Percentiles rank a stretch among this genome's conserved stretches.
phyloP scores from a whole-genome alignment of 2,888 invertebrate species.

The Agrotis ipsilon region DNA sequence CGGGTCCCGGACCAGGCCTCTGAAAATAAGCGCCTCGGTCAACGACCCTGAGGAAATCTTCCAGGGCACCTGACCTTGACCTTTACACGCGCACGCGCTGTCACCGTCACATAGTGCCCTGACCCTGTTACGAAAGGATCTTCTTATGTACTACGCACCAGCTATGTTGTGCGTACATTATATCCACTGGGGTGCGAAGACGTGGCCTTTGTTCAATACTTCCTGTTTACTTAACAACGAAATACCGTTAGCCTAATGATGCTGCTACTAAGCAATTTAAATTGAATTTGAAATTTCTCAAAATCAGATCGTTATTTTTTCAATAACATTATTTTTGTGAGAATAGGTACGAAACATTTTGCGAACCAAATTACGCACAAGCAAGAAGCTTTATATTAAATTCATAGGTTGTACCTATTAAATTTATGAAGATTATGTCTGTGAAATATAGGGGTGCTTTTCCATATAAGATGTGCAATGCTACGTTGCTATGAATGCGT shows the following conservation, averaged over 20 bases:
- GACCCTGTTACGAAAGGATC: conserved; percentile 86
- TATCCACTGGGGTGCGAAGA: conserved; percentile 39
- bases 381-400: too few relatives aligned
- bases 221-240: conserved; percentile 35
- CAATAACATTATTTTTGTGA: conserved; percentile 1
- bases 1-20: conserved; percentile 82
- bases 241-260: conserved; percentile 25
- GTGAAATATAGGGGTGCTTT: too few relatives aligned
- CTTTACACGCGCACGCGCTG: conserved; percentile 89
- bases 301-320: neutral
- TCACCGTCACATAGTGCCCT: conserved; percentile 85
- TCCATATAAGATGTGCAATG: too few relatives aligned
- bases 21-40: conserved; percentile 85
- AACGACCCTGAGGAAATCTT: conserved; percentile 89
- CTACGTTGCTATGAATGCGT: too few relatives aligned
- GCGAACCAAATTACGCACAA: neutral
- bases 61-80: conserved; percentile 89
- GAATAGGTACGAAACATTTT: neutral
- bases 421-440: neutral
- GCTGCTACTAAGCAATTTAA: conserved; percentile 9
- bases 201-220: conserved; percentile 44
- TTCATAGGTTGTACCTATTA: too few relatives aligned
- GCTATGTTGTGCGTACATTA: conserved; percentile 31
- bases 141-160: conserved; percentile 72
- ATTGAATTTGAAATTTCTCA: conserved; percentile 3